Percentiles rank a stretch among this genome's conserved stretches.
phyloP scores from a whole-genome alignment of 1,140 invertebrate genomes.

The Aphidius ervi region DNA sequence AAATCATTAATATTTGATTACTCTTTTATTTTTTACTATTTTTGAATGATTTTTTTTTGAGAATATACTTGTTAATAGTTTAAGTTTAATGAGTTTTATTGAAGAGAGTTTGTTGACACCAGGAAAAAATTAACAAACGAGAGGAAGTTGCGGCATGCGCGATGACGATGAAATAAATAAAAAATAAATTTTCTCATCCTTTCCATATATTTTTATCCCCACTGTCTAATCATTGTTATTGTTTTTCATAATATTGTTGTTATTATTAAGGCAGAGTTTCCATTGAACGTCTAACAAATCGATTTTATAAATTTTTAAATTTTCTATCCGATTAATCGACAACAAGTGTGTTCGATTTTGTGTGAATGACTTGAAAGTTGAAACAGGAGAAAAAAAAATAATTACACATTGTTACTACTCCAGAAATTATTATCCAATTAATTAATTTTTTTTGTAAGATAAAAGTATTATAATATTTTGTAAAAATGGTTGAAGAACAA shows the following conservation, averaged over 20 bases:
- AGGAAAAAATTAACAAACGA: background rate
- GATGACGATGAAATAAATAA: background rate
- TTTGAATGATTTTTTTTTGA: too few relatives aligned
- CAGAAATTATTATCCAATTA: too few relatives aligned
- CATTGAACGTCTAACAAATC: too few relatives aligned
- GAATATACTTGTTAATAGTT: background rate
- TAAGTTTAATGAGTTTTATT: background rate
- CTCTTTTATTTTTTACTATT: background rate
- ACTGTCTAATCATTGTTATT: too few relatives aligned
- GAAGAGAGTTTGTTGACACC: conserved; percentile 4
- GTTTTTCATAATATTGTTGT: too few relatives aligned
- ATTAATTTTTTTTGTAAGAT: background rate
- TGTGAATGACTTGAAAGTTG: too few relatives aligned
- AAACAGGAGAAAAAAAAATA: too few relatives aligned
- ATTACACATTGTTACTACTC: too few relatives aligned
- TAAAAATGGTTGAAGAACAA: conserved; percentile 72
- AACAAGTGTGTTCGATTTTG: too few relatives aligned
- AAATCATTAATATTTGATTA: background rate
- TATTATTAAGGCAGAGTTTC: too few relatives aligned
- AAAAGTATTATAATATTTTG: background rate
- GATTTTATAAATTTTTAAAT: too few relatives aligned
- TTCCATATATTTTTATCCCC: background rate
- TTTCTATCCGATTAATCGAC: too few relatives aligned
- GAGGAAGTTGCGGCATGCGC: background rate
- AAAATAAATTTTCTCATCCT: background rate